These are phyloP conservation scores for Eupithecia tripunctaria DNA, from an alignment of 2,888 invertebrate species.

Conservation along the genomic window DNA sequence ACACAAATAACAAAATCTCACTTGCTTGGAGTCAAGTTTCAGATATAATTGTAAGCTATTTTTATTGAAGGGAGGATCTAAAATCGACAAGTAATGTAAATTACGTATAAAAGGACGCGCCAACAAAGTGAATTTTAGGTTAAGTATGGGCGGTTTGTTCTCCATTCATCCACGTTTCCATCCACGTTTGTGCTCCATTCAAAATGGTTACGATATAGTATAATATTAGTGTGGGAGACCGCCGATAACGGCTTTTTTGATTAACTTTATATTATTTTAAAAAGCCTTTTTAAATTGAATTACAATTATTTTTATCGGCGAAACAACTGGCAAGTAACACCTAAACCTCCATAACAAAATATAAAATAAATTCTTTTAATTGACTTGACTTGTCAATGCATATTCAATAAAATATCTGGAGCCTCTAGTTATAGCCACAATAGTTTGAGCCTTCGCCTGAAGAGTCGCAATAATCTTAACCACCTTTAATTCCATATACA, in stretches of 20 bases:
- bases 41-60: too few relatives aligned
- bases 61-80: too few relatives aligned
- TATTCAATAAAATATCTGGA: constrained; percentile 23
- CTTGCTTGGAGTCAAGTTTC: too few relatives aligned
- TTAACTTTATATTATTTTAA: neutral
- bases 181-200: too few relatives aligned
- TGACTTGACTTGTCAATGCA: constrained; percentile 1
- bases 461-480: neutral
- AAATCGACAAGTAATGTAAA: too few relatives aligned
- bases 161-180: too few relatives aligned
- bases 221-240: neutral
- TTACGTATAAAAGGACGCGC: too few relatives aligned
- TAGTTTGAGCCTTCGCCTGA: neutral
- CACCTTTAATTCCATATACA: neutral
- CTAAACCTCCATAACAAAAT: neutral
- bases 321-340: neutral
- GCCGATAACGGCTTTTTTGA: neutral
- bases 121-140: too few relatives aligned
- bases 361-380: neutral
- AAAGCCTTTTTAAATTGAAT: neutral
- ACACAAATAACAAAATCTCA: too few relatives aligned
- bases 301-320: neutral
- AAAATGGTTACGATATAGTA: too few relatives aligned
- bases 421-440: constrained; percentile 12
- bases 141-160: too few relatives aligned